These are phyloP conservation scores for Diploptera punctata DNA, from an alignment of 2,888 invertebrate genomes.

Conservation along the genomic window DNA sequence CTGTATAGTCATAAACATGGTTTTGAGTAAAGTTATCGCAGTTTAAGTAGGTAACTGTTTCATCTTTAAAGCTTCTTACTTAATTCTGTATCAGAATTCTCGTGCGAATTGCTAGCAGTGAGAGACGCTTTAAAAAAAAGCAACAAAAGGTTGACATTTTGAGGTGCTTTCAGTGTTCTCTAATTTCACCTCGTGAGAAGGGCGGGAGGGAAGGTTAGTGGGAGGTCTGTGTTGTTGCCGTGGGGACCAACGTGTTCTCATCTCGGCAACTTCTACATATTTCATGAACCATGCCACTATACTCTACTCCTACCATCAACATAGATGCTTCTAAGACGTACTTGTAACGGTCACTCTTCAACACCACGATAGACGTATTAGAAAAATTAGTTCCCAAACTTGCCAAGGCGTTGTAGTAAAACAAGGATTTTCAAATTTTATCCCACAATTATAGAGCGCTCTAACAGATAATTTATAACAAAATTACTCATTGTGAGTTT, in stretches of 20 bases:
- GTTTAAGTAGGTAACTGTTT: too few relatives aligned
- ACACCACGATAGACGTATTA: too few relatives aligned
- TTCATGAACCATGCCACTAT: too few relatives aligned
- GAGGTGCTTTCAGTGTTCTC: conserved; percentile 27
- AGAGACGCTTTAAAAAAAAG: conserved; percentile 2
- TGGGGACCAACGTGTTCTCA: conserved; percentile 22
- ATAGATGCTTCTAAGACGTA: neutral
- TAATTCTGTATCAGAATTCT: neutral
- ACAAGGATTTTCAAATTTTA: too few relatives aligned
- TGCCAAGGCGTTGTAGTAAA: too few relatives aligned
- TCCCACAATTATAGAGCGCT: too few relatives aligned
- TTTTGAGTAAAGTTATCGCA: too few relatives aligned
- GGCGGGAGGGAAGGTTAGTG: neutral
- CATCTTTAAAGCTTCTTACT: neutral
- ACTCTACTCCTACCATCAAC: neutral
- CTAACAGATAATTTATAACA: too few relatives aligned
- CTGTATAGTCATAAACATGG: too few relatives aligned
- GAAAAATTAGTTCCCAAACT: too few relatives aligned
- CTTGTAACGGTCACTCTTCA: neutral
- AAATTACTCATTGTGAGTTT: too few relatives aligned
- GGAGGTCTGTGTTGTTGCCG: conserved; percentile 19
- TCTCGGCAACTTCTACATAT: conserved; percentile 32
- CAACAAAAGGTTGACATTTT: conserved; percentile 25
- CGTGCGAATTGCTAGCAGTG: neutral
- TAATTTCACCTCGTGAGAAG: conserved; percentile 25